Evolutionary conservation across 2,888 invertebrate genomes (phyloP).

Genomic region (Drosophila tripunctata): DNA sequence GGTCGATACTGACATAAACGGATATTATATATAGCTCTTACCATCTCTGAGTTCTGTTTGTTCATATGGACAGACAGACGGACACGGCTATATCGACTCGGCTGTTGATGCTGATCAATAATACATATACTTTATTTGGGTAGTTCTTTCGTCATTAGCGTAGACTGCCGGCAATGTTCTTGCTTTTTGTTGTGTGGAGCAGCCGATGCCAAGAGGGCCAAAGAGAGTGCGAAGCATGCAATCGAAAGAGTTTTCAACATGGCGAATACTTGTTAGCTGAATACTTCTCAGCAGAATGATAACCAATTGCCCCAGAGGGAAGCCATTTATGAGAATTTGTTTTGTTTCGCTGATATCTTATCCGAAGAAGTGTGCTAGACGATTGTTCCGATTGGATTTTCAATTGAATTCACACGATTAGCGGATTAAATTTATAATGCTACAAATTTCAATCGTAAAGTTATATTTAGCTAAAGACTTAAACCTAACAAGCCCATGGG

Average conservation of each 20-base stretch:
- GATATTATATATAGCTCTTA: no score
- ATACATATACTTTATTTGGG: no score
- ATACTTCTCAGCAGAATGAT: no score
- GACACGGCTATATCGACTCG: no score
- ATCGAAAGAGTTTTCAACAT: slow-evolving; percentile 1
- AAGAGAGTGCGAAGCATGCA: not conserved
- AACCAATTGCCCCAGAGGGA: no score
- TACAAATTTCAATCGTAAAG: not conserved
- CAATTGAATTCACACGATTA: not conserved
- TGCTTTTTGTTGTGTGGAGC: slow-evolving; percentile 4
- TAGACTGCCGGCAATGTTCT: no score
- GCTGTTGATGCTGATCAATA: no score
- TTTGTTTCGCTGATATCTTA: not conserved
- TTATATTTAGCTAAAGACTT: not conserved
- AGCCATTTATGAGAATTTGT: not conserved
- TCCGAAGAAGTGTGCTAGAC: no score
- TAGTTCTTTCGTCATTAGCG: no score
- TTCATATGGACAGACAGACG: no score
- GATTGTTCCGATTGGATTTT: not conserved
- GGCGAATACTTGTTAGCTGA: not conserved
- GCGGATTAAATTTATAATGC: not conserved
- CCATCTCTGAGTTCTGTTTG: no score
- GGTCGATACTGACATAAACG: no score
- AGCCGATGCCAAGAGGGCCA: slow-evolving; percentile 4
- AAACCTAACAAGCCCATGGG: not conserved